These are phyloP conservation scores for Sphaeridia pumilis DNA, from an alignment of 2,888 invertebrate genomes.

Conservation along the genomic window DNA sequence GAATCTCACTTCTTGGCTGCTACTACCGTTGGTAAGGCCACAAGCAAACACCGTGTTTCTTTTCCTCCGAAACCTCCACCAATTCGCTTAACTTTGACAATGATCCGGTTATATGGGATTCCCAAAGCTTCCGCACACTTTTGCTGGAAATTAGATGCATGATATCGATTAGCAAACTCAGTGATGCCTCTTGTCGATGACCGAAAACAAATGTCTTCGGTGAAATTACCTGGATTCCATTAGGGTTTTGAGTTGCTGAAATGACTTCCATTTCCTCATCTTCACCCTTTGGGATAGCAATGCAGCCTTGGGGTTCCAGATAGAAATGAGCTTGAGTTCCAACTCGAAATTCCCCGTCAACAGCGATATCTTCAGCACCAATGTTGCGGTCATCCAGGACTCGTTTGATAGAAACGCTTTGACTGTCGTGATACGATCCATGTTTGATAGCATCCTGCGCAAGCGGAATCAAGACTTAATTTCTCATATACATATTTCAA, in stretches of 20 bases:
- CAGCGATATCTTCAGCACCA: conserved; percentile 53
- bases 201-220: neutral
- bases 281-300: conserved; percentile 52
- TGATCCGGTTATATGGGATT: conserved; percentile 39
- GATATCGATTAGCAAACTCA: neutral
- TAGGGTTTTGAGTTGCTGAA: conserved; percentile 71
- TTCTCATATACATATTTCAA: no score
- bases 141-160: neutral
- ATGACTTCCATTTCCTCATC: conserved; percentile 72
- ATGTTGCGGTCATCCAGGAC: conserved; percentile 41
- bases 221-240: conserved; percentile 26
- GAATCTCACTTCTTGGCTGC: conserved; percentile 55
- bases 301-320: conserved; percentile 59
- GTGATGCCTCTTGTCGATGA: neutral
- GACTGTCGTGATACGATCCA: conserved; percentile 50
- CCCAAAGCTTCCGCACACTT: conserved; percentile 39
- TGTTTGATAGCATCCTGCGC: conserved; percentile 59
- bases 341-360: conserved; percentile 65
- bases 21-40: conserved; percentile 63
- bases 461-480: conserved; percentile 8
- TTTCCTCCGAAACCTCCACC: conserved; percentile 97
- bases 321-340: conserved; percentile 97
- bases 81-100: conserved; percentile 45
- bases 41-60: conserved; percentile 58
- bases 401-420: conserved; percentile 18